Conservation (phyloP, 2,797 vertebrate species). For the Vultur gryphus region DNA sequence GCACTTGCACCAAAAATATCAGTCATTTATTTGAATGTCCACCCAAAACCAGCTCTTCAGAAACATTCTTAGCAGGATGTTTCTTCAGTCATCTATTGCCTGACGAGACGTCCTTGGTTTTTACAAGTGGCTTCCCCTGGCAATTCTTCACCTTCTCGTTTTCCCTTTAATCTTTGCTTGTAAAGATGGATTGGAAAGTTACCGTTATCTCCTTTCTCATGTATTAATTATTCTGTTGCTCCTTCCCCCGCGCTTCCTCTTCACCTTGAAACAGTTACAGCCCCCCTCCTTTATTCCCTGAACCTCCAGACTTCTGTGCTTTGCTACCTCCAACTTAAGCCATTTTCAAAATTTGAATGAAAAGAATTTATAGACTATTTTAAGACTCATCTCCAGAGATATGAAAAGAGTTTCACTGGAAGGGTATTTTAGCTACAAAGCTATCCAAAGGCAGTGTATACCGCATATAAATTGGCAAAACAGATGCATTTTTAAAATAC, state of each 20-base stretch:
- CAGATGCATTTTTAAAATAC: slow-evolving; percentile 23
- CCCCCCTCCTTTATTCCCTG: background rate
- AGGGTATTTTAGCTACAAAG: background rate
- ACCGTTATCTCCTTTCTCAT: background rate
- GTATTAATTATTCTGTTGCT: background rate
- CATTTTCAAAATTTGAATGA: background rate
- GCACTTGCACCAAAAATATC: background rate
- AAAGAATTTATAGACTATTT: slow-evolving; percentile 16
- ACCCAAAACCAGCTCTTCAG: background rate
- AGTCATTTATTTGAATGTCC: background rate
- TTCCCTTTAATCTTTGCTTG: background rate
- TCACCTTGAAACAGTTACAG: background rate
- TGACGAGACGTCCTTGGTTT: background rate
- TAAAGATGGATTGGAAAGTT: background rate
- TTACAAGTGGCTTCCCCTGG: background rate
- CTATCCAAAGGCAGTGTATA: background rate
- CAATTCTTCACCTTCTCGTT: background rate
- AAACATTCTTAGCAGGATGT: background rate
- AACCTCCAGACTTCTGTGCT: background rate
- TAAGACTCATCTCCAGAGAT: slow-evolving; percentile 10
- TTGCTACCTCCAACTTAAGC: background rate
- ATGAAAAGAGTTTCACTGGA: background rate
- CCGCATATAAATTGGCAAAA: slow-evolving; percentile 2
- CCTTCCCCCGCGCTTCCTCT: background rate
- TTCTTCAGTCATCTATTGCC: background rate